Percentiles rank a stretch among this genome's conserved stretches.
phyloP scores from a whole-genome alignment of 1,140 invertebrate species.

The Coenobita brevimanus region DNA sequence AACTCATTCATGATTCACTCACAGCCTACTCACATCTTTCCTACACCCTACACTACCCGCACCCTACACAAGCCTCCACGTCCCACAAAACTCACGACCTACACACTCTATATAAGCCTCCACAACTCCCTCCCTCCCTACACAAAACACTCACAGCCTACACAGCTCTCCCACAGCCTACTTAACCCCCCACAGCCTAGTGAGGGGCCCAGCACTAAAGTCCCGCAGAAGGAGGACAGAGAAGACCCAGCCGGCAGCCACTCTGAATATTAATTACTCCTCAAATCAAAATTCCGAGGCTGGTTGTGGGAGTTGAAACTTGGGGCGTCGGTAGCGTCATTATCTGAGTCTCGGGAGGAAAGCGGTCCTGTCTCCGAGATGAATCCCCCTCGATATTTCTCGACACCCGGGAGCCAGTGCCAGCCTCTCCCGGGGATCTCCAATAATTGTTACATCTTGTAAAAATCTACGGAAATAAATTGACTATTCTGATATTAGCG shows the following conservation, averaged over 20 bases:
- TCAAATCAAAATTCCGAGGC: conserved; percentile 63
- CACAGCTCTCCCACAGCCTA: too few species aligned
- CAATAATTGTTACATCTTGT: conserved; percentile 69
- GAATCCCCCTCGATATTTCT: conserved; percentile 60
- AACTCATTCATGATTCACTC: too few species aligned
- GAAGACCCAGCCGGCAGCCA: not conserved
- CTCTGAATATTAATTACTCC: conserved; percentile 60
- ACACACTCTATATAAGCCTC: too few species aligned
- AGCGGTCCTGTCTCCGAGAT: conserved; percentile 56
- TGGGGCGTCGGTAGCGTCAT: conserved; percentile 47
- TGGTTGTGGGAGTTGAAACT: conserved; percentile 55
- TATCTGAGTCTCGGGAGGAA: conserved; percentile 41
- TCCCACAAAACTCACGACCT: too few species aligned
- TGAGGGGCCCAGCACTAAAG: too few species aligned
- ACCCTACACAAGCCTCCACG: too few species aligned
- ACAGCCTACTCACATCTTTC: too few species aligned
- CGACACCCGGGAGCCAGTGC: conserved; percentile 43
- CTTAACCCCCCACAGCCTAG: too few species aligned
- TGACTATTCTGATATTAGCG: conserved; percentile 70
- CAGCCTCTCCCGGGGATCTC: conserved; percentile 48
- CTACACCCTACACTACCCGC: too few species aligned
- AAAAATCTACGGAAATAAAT: conserved; percentile 69
- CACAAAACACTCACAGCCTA: too few species aligned
- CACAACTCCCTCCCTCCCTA: too few species aligned
- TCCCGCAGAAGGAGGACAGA: not conserved